A percentile compares a stretch with the other conserved stretches of the same genome.
Evolutionary conservation across 2,113 vertebrate species (phyloP).

Genomic region (western clawed frog (Xenopus tropicalis)): DNA sequence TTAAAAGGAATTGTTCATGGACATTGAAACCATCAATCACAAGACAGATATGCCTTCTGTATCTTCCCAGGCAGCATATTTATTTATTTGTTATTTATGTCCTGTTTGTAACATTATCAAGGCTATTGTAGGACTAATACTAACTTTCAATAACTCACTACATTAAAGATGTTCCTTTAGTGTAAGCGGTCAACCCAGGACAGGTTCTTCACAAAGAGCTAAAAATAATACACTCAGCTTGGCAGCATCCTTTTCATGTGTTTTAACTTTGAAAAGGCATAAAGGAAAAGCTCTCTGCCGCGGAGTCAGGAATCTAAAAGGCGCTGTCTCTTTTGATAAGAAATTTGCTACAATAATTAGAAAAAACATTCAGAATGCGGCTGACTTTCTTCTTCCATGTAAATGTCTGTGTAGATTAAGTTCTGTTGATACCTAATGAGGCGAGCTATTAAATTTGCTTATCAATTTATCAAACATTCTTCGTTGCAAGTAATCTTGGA

Average conservation of each 20-base stretch:
- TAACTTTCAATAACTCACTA: constrained; percentile 21
- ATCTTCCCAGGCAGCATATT: too few relatives aligned
- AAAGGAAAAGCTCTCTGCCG: not conserved
- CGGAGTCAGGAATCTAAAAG: constrained; percentile 34
- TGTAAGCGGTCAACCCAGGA: constrained; percentile 39
- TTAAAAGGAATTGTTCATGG: too few relatives aligned
- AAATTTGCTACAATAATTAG: constrained; percentile 50
- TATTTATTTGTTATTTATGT: too few relatives aligned
- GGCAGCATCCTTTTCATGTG: not conserved
- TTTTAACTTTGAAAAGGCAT: constrained; percentile 11
- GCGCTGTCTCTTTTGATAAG: constrained; percentile 46
- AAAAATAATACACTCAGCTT: constrained; percentile 11
- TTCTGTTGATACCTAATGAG: constrained; percentile 65
- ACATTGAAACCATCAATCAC: too few relatives aligned
- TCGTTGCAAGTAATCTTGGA: constrained; percentile 59
- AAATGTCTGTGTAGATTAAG: constrained; percentile 62
- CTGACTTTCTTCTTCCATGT: constrained; percentile 52
- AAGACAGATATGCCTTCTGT: too few relatives aligned
- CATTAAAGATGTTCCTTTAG: constrained; percentile 34
- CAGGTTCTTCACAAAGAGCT: constrained; percentile 15
- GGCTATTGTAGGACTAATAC: not conserved
- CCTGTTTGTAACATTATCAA: not conserved
- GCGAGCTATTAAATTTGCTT: constrained; percentile 63
- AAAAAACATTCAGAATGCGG: constrained; percentile 46
- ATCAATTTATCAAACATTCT: constrained; percentile 68